Evolutionary conservation across 2,113 vertebrate species (phyloP).

Genomic region (Chloropsis hardwickii): DNA sequence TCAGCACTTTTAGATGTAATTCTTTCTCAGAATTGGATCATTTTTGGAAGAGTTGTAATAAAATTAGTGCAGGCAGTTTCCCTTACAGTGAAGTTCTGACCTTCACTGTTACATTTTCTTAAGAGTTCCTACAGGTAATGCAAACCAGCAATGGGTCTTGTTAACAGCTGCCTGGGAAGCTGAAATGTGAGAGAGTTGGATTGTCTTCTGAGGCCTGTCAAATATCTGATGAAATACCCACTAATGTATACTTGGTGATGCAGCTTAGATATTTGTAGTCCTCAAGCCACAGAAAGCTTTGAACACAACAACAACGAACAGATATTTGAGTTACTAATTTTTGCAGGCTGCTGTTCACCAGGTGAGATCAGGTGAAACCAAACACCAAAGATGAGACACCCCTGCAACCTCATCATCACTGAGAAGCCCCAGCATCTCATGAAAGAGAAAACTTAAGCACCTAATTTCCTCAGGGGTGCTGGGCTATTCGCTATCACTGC

Average conservation of each 20-base stretch:
- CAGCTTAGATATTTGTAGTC: not conserved
- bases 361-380: not conserved
- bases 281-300: not conserved
- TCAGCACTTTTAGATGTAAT: not conserved
- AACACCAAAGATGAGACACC: not conserved
- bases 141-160: not conserved
- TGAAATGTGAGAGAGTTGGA: not conserved
- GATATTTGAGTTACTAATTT: not conserved
- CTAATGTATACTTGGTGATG: not conserved
- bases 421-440: not conserved
- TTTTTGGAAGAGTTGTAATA: not conserved
- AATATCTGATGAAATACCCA: not conserved
- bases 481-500: not conserved
- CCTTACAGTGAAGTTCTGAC: not conserved
- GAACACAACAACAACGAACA: not conserved
- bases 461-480: not conserved
- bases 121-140: not conserved
- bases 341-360: not conserved
- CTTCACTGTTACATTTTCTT: not conserved
- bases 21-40: not conserved
- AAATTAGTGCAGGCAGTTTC: not conserved
- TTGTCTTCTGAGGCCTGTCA: not conserved
- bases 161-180: not conserved
- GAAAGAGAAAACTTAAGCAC: not conserved
- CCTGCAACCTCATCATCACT: not conserved